Percentiles rank a stretch among this genome's conserved stretches.
Evolutionary conservation across 2,888 invertebrate genomes (phyloP).

Genomic region (Stegana nigrithorax): DNA sequence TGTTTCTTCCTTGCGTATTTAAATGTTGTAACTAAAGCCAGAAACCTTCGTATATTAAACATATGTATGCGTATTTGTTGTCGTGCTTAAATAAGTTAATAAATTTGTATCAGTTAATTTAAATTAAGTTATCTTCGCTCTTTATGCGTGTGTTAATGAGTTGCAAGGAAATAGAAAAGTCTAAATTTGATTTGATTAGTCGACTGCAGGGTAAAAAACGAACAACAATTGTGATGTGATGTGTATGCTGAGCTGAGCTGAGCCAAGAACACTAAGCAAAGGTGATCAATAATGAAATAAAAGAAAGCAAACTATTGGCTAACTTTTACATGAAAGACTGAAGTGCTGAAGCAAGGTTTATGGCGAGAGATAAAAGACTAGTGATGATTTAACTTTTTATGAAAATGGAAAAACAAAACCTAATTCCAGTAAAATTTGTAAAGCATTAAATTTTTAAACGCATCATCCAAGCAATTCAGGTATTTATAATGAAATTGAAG

Average conservation of each 20-base stretch:
- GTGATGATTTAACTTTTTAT: conserved; percentile 33
- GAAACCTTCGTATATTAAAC: not conserved
- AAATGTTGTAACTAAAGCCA: not conserved
- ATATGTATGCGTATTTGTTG: not conserved
- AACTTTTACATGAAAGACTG: conserved; percentile 2
- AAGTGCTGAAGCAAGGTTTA: conserved; percentile 1
- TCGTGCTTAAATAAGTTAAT: conserved; percentile 5
- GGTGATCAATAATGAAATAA: not conserved
- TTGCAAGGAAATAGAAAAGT: not conserved
- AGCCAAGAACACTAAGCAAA: no score
- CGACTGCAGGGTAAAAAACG: not conserved
- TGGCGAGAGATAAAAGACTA: conserved; percentile 17
- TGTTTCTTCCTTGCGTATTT: not conserved
- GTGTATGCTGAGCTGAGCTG: not conserved
- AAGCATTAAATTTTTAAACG: conserved; percentile 24
- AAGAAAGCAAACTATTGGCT: not conserved
- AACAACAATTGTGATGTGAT: not conserved
- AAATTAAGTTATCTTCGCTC: not conserved
- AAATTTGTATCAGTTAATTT: not conserved
- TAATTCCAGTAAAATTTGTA: conserved; percentile 20
- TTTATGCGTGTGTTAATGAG: not conserved
- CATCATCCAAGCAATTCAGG: conserved; percentile 61
- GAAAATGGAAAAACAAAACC: conserved; percentile 2
- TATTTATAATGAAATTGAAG: conserved; percentile 39
- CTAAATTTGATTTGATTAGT: not conserved